phyloP scores from a whole-genome alignment of 2,797 vertebrate species.

The Scleropages formosus region DNA sequence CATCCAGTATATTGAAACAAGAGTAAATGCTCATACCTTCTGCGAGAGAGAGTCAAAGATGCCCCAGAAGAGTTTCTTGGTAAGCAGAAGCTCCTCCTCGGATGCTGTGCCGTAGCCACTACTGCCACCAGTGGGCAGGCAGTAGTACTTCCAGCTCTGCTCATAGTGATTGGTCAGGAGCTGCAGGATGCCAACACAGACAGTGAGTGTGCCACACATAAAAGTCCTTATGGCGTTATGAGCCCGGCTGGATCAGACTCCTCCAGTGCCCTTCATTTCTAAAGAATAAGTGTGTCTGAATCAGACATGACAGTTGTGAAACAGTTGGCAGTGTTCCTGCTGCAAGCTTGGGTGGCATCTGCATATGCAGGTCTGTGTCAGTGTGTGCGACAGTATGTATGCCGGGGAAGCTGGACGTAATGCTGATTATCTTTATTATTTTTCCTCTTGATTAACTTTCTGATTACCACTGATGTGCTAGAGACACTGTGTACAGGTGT shows the following conservation, averaged over 20 bases:
- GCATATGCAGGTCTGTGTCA: neutral
- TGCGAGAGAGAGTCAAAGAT: conserved; percentile 96
- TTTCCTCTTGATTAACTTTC: no score
- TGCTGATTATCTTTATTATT: neutral
- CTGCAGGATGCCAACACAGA: conserved; percentile 56
- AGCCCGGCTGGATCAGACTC: conserved; percentile 13
- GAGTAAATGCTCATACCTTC: conserved; percentile 73
- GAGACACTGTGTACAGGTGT: neutral
- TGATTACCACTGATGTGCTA: conserved; percentile 8
- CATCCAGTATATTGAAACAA: neutral
- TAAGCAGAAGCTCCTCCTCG: conserved; percentile 92
- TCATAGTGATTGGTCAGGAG: conserved; percentile 95
- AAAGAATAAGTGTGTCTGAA: neutral
- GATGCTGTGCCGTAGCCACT: conserved; percentile 89
- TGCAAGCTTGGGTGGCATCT: neutral
- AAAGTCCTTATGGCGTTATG: neutral
- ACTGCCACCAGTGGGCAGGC: conserved; percentile 90
- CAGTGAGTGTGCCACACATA: neutral
- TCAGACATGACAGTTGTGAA: neutral
- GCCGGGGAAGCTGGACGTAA: neutral
- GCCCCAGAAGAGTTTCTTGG: conserved; percentile 98
- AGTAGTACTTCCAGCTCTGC: conserved; percentile 98
- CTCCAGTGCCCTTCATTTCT: neutral
- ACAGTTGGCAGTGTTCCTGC: neutral
- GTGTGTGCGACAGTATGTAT: neutral